Evolutionary conservation across 2,113 vertebrate genomes (phyloP), one percentile per base, ranked within the genome.

Genomic region (Oncorhynchus clarkii): DNA sequence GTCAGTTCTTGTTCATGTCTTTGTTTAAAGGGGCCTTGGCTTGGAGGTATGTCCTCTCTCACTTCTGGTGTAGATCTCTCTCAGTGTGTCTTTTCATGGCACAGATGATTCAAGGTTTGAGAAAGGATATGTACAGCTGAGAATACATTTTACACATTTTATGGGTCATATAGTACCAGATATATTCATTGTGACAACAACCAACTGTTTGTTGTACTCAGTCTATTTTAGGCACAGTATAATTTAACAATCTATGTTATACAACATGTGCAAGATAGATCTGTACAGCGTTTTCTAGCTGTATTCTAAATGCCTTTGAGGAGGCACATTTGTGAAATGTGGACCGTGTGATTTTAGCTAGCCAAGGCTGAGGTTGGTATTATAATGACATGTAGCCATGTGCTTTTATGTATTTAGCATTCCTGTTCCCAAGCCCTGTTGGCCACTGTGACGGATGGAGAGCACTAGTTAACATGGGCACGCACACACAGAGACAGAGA

Each of bases 241-340:
- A 34, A 34, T 34, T 34, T 7, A 34, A 34, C 34, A 45, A 45
- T 45, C 9, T 45, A 45, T 45, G 39, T 45, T 45, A 11, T 45
- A 45, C 39, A 45, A 45, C 39, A 34, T 34, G 27, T 67, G 12
- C 67, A 31, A 68, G 29, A 16, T 31, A 68, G 67, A 68, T 68
- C 31, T 31, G 39, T 18, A 39, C 31, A 68, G 31, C 2, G 16
- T 68, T 68, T 29, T 67, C 24, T 67, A 72, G 31, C 64, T 60
- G 29, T n/a, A 54, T 54, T 65, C 22, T 54, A 54, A 54, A 18
- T 60, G 70, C 16, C 66, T 45, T 27, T 27, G 66, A 51, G 31
- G 29, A 73, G 48, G 72, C 59, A 57, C 59, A 81, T 86, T 89
- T 45, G 39, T 45, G 39, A 90, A 88, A 91, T 89, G 31, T 65